A percentile compares a stretch with the other conserved stretches of the same genome.
phyloP scores from a whole-genome alignment of 2,797 vertebrate species.

The Fratercula arctica region DNA sequence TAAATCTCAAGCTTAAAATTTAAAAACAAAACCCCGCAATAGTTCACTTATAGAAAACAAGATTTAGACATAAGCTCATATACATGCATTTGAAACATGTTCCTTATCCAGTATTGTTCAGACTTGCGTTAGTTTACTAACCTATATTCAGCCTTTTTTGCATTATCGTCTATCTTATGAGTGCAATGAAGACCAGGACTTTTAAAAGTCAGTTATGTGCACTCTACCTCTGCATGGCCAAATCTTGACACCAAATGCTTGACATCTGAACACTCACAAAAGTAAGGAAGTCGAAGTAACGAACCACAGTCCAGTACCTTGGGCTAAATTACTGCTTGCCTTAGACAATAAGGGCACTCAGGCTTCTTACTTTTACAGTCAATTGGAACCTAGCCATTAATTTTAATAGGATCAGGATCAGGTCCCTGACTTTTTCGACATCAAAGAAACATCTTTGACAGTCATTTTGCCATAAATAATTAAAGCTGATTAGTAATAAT shows the following conservation, averaged over 20 bases:
- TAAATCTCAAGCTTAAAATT: neutral
- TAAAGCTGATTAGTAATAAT: constrained; percentile 74
- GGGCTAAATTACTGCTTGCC: neutral
- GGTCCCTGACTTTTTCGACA: constrained; percentile 6
- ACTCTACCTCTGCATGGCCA: neutral
- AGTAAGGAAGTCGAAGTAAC: neutral
- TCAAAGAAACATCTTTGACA: constrained; percentile 48
- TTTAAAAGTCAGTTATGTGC: neutral
- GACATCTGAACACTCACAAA: neutral
- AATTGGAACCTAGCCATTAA: constrained; percentile 43
- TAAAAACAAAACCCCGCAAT: neutral
- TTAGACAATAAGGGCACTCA: neutral
- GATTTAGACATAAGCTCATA: neutral
- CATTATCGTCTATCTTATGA: neutral
- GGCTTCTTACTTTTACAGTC: constrained; percentile 14
- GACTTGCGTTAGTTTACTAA: neutral
- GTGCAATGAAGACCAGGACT: neutral
- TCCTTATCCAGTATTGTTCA: neutral
- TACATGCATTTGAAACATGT: neutral
- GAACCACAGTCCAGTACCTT: neutral
- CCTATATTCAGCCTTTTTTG: neutral
- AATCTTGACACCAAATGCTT: neutral
- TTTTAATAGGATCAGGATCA: constrained; percentile 47
- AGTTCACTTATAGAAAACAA: neutral
- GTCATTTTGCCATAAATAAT: constrained; percentile 64